Evolutionary conservation across 2,888 invertebrate genomes (phyloP), one percentile per base, ranked within the genome.

Genomic region (Drosophila siamana): DNA sequence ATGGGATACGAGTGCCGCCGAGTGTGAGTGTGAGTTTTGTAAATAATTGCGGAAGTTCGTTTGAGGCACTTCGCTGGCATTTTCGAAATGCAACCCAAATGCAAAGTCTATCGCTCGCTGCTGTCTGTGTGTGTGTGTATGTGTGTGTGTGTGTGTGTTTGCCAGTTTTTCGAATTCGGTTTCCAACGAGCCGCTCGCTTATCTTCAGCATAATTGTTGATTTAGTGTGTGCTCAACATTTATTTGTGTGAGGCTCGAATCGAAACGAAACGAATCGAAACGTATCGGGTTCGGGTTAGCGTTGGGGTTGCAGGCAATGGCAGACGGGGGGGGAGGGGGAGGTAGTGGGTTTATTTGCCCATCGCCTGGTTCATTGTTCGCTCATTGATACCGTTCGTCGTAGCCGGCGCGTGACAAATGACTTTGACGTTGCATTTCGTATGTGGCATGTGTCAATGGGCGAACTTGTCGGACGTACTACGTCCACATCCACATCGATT

Each of bases 11-110:
- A 36, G 15, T 28, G 19, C 30, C 24, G 24, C 28, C 38, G 51
- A 30, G 9, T 26, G 24, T 3, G 30, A 40, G 43, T 65, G 74
- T 40, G 74, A 61, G 66, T 60, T 67, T 80, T 77, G 84, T 79
- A 82, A 80, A 86, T 88, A 85, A 89, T 88, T 89, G 89, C 89
- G 88, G 89, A 89, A 89, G 88, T 89, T 81, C 78, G 71, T 76
- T 77, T 72, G 67, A 69, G 68, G 54, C 74, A 56, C 48, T 44
- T 51, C 46, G 43, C 79, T 74, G 83, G 64, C 73, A 76, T 72
- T 80, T 78, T 61, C 60, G n/a, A 44, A 73, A 59, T 70, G 63
- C 60, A 60, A 9, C 46, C 54, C 43, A 54, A 51, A 41, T 52
- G 52, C 52, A 19, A 40, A 52, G 40, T 40, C 24, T 36, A 11